Percentiles rank a stretch among this genome's conserved stretches.
These are phyloP conservation scores for Papilio xuthus DNA, from an alignment of 1,140 invertebrate genomes.

Conservation along the genomic window DNA sequence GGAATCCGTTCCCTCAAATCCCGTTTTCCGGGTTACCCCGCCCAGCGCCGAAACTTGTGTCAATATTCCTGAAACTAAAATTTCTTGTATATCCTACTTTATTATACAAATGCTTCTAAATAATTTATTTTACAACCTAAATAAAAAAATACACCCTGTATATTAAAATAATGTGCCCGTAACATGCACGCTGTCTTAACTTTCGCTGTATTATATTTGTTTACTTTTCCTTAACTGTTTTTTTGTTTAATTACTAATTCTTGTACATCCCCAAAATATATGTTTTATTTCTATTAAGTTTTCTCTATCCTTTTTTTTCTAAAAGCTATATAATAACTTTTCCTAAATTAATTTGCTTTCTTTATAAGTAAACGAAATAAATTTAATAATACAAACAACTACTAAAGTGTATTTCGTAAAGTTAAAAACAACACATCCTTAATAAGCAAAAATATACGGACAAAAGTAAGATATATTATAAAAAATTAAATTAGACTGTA, in stretches of 20 bases:
- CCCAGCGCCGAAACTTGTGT: constrained; percentile 74
- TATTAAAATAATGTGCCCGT: constrained; percentile 71
- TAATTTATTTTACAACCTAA: constrained; percentile 61
- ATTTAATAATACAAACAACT: constrained; percentile 49
- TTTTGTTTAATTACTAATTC: constrained; percentile 61
- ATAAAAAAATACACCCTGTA: constrained; percentile 63
- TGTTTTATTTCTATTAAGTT: constrained; percentile 54
- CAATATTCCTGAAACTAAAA: constrained; percentile 56
- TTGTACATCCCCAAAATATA: constrained; percentile 55
- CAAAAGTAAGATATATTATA: constrained; percentile 40
- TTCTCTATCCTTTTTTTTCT: constrained; percentile 42
- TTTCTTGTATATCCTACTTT: constrained; percentile 64
- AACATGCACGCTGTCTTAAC: constrained; percentile 77
- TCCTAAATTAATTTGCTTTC: constrained; percentile 42
- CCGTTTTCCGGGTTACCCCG: constrained; percentile 72
- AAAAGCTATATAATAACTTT: background rate
- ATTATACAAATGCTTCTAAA: constrained; percentile 66
- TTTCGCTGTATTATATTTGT: constrained; percentile 80
- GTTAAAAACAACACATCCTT: background rate
- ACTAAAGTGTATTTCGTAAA: constrained; percentile 52
- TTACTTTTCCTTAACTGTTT: constrained; percentile 69
- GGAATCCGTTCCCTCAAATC: constrained; percentile 58
- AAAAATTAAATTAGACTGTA: constrained; percentile 60
- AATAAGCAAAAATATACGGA: constrained; percentile 44
- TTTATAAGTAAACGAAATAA: background rate